Conservation (phyloP, 2,113 vertebrate species). For the Embiotoca jacksoni region DNA sequence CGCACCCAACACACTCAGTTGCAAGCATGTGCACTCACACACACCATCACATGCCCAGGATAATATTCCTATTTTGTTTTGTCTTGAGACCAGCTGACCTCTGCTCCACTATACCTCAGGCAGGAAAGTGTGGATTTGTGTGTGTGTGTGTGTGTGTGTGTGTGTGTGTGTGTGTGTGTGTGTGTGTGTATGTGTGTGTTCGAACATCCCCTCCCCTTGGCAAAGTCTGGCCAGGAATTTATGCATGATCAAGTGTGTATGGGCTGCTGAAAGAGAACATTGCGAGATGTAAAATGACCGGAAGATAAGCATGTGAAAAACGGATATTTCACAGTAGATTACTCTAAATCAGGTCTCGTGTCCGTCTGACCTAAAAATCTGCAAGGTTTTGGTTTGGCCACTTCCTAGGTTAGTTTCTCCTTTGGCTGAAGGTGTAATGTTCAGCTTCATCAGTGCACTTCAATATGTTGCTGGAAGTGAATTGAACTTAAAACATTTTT, state of each 20-base stretch:
- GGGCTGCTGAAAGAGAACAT: not conserved
- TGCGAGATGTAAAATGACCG: not conserved
- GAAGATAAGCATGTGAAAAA: not conserved
- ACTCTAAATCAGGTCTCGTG: not conserved
- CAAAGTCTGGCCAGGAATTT: constrained; percentile 27
- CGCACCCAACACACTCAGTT: constrained; percentile 8
- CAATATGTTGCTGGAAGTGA: too few relatives aligned
- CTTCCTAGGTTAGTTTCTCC: too few relatives aligned
- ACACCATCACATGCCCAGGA: constrained; percentile 82
- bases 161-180: constrained; percentile 28
- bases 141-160: constrained; percentile 36
- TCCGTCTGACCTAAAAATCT: not conserved
- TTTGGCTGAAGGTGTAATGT: too few relatives aligned
- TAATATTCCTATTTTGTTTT: constrained; percentile 74
- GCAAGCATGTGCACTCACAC: constrained; percentile 14
- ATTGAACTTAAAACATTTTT: too few relatives aligned
- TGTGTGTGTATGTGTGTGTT: constrained; percentile 23
- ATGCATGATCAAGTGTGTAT: constrained; percentile 23
- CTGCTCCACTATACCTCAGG: constrained; percentile 49
- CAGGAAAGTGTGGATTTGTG: constrained; percentile 42
- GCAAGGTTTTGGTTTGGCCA: not conserved
- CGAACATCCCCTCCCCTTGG: not conserved
- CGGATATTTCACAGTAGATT: not conserved
- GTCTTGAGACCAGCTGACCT: constrained; percentile 73
- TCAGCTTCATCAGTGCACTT: too few relatives aligned